Conservation (phyloP, 2,888 invertebrate genomes). For the Cantharis rustica region DNA sequence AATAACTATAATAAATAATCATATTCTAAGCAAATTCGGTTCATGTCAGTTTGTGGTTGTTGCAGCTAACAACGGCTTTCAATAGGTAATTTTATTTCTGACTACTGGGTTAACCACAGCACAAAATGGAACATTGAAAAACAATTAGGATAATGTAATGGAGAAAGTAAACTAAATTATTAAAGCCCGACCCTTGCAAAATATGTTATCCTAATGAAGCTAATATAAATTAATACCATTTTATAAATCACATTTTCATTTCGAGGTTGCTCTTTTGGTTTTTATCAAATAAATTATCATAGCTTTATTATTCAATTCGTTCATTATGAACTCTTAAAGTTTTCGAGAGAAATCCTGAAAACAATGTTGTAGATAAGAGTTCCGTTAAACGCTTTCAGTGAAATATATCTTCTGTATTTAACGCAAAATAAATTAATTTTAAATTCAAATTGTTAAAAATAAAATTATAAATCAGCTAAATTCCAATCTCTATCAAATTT, state of each 20-base stretch:
- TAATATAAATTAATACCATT: not conserved
- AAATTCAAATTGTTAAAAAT: not conserved
- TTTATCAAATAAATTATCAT: not conserved
- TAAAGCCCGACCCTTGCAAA: not conserved
- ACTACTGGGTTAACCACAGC: slow-evolving; percentile 11
- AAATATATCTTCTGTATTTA: not conserved
- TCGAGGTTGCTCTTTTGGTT: not conserved
- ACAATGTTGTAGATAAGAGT: not conserved
- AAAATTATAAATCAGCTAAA: too few relatives aligned
- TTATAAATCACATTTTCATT: not conserved
- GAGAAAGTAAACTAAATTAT: slow-evolving; percentile 9
- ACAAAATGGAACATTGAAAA: slow-evolving; percentile 17
- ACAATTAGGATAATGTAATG: slow-evolving; percentile 17
- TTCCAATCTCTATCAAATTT: too few relatives aligned
- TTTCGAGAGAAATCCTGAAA: not conserved
- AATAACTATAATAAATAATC: not conserved
- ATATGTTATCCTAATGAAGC: not conserved
- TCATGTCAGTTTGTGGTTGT: slow-evolving; percentile 9
- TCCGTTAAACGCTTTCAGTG: not conserved
- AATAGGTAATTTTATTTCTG: slow-evolving; percentile 15
- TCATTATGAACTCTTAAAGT: not conserved
- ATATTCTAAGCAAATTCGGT: slow-evolving; percentile 8
- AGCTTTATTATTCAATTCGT: not conserved
- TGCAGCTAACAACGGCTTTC: slow-evolving; percentile 7
- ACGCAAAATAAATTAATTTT: not conserved